phyloP scores from a whole-genome alignment of 2,113 vertebrate species.

The Perca schrenkii region DNA sequence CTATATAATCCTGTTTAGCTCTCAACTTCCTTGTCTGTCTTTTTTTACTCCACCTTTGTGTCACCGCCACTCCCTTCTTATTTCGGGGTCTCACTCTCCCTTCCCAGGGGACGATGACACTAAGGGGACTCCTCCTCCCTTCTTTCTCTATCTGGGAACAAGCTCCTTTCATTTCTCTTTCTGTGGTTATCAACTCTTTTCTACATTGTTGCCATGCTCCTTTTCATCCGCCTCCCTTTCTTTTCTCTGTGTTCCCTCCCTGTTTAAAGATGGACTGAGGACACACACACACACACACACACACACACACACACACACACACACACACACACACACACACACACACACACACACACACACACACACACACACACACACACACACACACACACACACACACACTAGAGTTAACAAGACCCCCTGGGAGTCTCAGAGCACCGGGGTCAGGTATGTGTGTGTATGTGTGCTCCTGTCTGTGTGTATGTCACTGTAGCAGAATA shows the following conservation, averaged over 20 bases:
- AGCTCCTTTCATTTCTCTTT: slow-evolving; percentile 68
- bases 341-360: slow-evolving; percentile 29
- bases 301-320: slow-evolving; percentile 33
- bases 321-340: slow-evolving; percentile 20
- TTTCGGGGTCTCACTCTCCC: slow-evolving; percentile 46
- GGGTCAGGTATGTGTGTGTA: slow-evolving; percentile 66
- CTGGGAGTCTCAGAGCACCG: slow-evolving; percentile 69
- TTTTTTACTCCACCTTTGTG: slow-evolving; percentile 37
- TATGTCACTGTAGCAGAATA: slow-evolving; percentile 26
- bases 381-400: slow-evolving; percentile 34
- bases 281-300: slow-evolving; percentile 12
- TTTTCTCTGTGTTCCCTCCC: slow-evolving; percentile 47
- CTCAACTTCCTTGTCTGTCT: slow-evolving; percentile 40
- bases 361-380: slow-evolving; percentile 24
- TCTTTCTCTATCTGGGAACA: slow-evolving; percentile 64
- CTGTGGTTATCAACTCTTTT: slow-evolving; percentile 50
- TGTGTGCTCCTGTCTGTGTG: slow-evolving; percentile 14
- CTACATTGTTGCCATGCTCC: slow-evolving; percentile 58
- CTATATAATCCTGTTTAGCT: slow-evolving; percentile 44
- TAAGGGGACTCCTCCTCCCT: slow-evolving; percentile 29
- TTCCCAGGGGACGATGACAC: slow-evolving; percentile 52
- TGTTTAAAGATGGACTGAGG: slow-evolving; percentile 61
- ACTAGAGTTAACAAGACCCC: slow-evolving; percentile 78
- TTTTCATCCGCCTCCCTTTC: slow-evolving; percentile 58
- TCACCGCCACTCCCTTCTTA: slow-evolving; percentile 66